Conservation (phyloP, 2,888 invertebrate species). For the Eupeodes latifasciatus region DNA sequence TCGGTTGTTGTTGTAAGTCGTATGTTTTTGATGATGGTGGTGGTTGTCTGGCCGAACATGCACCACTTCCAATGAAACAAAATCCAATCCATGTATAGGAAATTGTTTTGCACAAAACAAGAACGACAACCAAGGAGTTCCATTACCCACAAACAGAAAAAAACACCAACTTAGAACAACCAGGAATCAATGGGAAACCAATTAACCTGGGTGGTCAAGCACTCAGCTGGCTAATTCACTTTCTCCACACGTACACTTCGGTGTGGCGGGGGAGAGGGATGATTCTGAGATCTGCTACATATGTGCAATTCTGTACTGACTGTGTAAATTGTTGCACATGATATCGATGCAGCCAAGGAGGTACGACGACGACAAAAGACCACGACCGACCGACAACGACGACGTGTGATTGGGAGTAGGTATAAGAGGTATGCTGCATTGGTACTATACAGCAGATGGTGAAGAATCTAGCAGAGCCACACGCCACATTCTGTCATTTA, state of each 20-base stretch:
- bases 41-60: constrained; percentile 44
- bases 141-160: constrained; percentile 16
- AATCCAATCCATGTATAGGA: constrained; percentile 56
- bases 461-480: constrained; percentile 40
- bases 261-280: constrained; percentile 26
- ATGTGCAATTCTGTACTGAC: constrained; percentile 57
- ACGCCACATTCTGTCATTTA: constrained; percentile 70
- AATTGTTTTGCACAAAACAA: constrained; percentile 36
- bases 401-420: constrained; percentile 15
- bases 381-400: not conserved
- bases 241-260: constrained; percentile 68
- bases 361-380: constrained; percentile 15
- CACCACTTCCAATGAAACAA: constrained; percentile 46
- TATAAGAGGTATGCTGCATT: not conserved
- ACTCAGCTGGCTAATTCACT: constrained; percentile 75
- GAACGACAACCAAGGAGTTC: constrained; percentile 19
- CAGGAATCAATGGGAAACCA: constrained; percentile 78
- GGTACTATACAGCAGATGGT: constrained; percentile 16
- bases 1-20: not conserved
- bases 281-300: constrained; percentile 56
- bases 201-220: constrained; percentile 77
- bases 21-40: not conserved
- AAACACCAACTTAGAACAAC: constrained; percentile 63
- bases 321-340: constrained; percentile 74
- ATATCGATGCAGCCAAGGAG: constrained; percentile 21